phyloP scores from a whole-genome alignment of 2,888 invertebrate species.

The Tetropium fuscum region DNA sequence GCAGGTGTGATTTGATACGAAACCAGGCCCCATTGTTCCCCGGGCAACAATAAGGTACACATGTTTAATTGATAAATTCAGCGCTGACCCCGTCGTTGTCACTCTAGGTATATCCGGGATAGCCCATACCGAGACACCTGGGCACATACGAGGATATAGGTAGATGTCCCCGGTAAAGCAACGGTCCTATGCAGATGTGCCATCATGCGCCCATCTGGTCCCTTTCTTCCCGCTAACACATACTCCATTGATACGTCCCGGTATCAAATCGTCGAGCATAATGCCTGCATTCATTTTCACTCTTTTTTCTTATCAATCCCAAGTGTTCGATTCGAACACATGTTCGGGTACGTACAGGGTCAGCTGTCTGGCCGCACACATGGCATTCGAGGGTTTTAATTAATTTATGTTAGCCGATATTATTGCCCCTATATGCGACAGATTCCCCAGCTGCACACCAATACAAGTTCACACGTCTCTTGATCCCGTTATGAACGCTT shows the following conservation, averaged over 20 bases:
- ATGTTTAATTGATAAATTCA: constrained; percentile 39
- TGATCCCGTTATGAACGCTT: constrained; percentile 34
- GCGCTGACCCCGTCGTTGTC: constrained; percentile 25
- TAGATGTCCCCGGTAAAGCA: constrained; percentile 31
- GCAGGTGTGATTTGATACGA: constrained; percentile 43
- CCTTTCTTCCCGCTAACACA: constrained; percentile 36
- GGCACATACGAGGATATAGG: too few relatives aligned
- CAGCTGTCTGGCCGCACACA: constrained; percentile 48
- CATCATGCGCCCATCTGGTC: constrained; percentile 59
- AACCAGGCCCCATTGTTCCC: constrained; percentile 32
- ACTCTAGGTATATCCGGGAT: constrained; percentile 42
- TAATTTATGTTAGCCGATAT: constrained; percentile 48
- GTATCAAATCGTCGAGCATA: constrained; percentile 31
- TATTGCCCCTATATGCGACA: constrained; percentile 50
- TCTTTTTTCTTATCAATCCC: constrained; percentile 40
- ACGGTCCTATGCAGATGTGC: constrained; percentile 57
- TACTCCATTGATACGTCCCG: constrained; percentile 36
- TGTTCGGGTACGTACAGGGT: constrained; percentile 50
- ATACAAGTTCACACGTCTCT: constrained; percentile 34
- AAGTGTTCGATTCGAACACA: constrained; percentile 29
- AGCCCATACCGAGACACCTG: constrained; percentile 52
- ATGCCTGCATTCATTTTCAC: constrained; percentile 36
- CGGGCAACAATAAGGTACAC: constrained; percentile 38
- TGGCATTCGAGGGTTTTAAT: constrained; percentile 48
- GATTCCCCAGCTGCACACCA: constrained; percentile 37